These are phyloP conservation scores for Sycophaga agraensis DNA, from an alignment of 1,140 invertebrate genomes.

Conservation along the genomic window DNA sequence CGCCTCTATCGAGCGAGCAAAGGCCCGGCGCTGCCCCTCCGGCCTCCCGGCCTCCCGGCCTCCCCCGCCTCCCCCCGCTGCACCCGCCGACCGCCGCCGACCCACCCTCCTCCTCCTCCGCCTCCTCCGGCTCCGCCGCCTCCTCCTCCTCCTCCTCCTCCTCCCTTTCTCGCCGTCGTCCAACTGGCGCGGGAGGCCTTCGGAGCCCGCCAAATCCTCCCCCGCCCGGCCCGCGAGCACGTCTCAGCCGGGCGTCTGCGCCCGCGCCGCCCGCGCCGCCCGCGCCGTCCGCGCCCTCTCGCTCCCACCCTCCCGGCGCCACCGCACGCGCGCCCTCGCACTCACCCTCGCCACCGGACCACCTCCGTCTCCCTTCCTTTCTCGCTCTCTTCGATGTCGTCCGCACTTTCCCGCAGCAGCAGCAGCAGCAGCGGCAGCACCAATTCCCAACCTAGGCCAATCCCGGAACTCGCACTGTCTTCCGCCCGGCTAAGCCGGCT, in stretches of 20 bases:
- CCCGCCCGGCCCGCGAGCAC: slow-evolving; percentile 8
- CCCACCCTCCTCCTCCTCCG: slow-evolving; percentile 17
- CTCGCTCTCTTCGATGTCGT: slow-evolving; percentile 34
- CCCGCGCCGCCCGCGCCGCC: slow-evolving; percentile 15
- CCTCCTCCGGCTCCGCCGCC: background rate
- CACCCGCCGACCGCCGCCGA: slow-evolving; percentile 39
- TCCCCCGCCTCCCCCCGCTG: slow-evolving; percentile 39
- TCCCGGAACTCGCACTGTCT: slow-evolving; percentile 32
- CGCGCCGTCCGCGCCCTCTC: background rate
- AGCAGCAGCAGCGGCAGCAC: slow-evolving; percentile 19
- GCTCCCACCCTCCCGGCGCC: background rate
- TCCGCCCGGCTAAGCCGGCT: background rate
- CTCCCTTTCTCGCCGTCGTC: slow-evolving; percentile 27
- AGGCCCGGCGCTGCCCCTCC: slow-evolving; percentile 54
- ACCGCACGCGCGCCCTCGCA: background rate
- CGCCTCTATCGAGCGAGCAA: slow-evolving; percentile 57
- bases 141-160: background rate
- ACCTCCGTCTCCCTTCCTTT: background rate
- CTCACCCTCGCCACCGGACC: background rate
- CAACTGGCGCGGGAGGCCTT: background rate
- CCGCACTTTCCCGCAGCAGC: slow-evolving; percentile 33
- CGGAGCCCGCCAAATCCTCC: slow-evolving; percentile 8
- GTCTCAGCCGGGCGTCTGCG: slow-evolving; percentile 30
- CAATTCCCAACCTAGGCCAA: slow-evolving; percentile 41
- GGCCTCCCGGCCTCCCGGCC: slow-evolving; percentile 40